A percentile compares a stretch with the other conserved stretches of the same genome.
phyloP scores from a whole-genome alignment of 1,140 invertebrate genomes.

The Cotesia vestalis region DNA sequence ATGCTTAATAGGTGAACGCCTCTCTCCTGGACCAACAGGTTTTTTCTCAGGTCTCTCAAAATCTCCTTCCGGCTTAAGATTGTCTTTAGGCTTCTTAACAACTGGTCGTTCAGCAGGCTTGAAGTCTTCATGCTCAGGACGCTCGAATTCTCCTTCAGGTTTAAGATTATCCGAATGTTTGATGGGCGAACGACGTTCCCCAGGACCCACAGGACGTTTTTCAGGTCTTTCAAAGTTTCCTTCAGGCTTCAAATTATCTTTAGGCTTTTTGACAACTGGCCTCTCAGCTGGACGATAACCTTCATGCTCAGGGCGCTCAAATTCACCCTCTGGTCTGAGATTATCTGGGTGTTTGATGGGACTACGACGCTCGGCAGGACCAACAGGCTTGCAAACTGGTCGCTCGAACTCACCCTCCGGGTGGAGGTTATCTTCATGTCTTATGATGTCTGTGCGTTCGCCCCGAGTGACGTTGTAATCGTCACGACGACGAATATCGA shows the following conservation, averaged over 20 bases:
- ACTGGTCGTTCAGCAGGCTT: constrained; percentile 66
- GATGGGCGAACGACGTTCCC: constrained; percentile 49
- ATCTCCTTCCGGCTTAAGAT: constrained; percentile 70
- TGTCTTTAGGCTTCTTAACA: constrained; percentile 66
- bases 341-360: constrained; percentile 64
- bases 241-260: constrained; percentile 67
- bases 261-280: constrained; percentile 49
- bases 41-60: constrained; percentile 43
- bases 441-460: constrained; percentile 56
- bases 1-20: constrained; percentile 55
- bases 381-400: constrained; percentile 60
- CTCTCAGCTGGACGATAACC: constrained; percentile 35
- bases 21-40: constrained; percentile 54
- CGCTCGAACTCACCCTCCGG: constrained; percentile 68
- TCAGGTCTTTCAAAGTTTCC: constrained; percentile 63
- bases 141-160: constrained; percentile 59
- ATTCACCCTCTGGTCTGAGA: constrained; percentile 69
- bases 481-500: constrained; percentile 58
- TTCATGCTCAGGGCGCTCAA: constrained; percentile 55
- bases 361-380: constrained; percentile 61
- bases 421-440: constrained; percentile 66
- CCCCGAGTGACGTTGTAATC: constrained; percentile 57
- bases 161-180: constrained; percentile 59
- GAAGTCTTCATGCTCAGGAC: constrained; percentile 61
- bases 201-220: constrained; percentile 43